These are phyloP conservation scores for Didymodactylos carnosus DNA, from an alignment of 2,888 invertebrate species.

Conservation along the genomic window DNA sequence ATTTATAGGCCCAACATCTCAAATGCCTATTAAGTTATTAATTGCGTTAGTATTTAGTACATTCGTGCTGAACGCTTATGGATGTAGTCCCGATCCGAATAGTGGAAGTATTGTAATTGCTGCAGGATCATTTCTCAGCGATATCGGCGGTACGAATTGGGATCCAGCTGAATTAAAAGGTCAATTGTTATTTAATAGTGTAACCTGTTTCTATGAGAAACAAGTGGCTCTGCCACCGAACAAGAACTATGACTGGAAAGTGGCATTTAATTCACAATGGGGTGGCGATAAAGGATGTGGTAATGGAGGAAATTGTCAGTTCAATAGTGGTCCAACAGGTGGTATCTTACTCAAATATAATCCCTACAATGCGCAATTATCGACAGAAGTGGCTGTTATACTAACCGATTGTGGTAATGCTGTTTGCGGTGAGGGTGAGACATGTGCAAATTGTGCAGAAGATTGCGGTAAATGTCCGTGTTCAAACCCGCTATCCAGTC, in stretches of 20 bases:
- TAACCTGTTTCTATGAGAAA: not conserved
- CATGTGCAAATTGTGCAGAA: not conserved
- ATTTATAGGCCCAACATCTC: too few species aligned
- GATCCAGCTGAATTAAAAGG: not conserved
- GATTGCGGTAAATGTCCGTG: not conserved
- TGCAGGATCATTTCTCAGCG: not conserved
- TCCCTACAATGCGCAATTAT: not conserved
- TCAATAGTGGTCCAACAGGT: slow-evolving; percentile 2
- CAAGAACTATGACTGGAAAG: slow-evolving; percentile 10
- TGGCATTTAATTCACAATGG: slow-evolving; percentile 2
- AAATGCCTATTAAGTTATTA: too few species aligned
- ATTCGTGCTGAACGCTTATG: too few species aligned
- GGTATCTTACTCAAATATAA: not conserved
- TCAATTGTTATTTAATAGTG: slow-evolving; percentile 3
- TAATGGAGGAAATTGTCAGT: not conserved
- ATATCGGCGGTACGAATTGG: not conserved
- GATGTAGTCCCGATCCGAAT: not conserved
- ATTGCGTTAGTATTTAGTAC: too few species aligned
- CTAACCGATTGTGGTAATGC: not conserved
- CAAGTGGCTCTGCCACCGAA: not conserved
- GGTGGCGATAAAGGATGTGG: slow-evolving; percentile 5
- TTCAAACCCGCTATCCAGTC: not conserved
- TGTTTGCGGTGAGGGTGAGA: not conserved
- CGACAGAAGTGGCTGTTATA: not conserved
- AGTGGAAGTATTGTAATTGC: not conserved